Percentiles rank a stretch among this genome's conserved stretches.
phyloP scores from a whole-genome alignment of 2,113 vertebrate genomes.

The Lanius ludovicianus region DNA sequence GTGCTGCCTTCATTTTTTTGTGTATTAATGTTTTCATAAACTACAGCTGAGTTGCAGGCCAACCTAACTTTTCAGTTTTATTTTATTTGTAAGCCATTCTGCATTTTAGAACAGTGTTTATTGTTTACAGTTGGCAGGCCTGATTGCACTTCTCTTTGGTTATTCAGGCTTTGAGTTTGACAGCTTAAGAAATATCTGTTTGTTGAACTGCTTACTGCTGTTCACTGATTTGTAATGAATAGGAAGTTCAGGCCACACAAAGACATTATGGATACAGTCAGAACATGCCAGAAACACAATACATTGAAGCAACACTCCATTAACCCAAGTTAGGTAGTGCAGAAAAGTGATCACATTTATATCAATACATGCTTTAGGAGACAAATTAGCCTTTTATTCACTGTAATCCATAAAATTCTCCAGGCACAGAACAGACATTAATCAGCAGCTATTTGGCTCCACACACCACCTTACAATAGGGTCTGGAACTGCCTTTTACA shows the following conservation, averaged over 20 bases:
- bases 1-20: not conserved
- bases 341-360: conserved; percentile 11
- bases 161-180: not conserved
- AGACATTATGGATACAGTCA: not conserved
- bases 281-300: not conserved
- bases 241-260: conserved; percentile 12
- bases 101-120: not conserved
- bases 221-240: not conserved
- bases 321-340: not conserved
- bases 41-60: not conserved
- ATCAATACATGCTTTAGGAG: not conserved
- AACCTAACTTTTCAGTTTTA: not conserved
- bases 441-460: not conserved
- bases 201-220: conserved; percentile 15
- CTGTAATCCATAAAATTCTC: not conserved
- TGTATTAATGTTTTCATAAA: not conserved
- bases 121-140: not conserved
- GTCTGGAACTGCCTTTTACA: not conserved
- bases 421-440: not conserved
- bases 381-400: conserved; percentile 34
- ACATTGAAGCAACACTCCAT: not conserved
- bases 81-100: not conserved
- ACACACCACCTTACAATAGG: not conserved
- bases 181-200: conserved; percentile 21
- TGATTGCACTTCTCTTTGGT: not conserved